Evolutionary conservation across 2,888 invertebrate species (phyloP).

Genomic region (Pseudoips prasinana): DNA sequence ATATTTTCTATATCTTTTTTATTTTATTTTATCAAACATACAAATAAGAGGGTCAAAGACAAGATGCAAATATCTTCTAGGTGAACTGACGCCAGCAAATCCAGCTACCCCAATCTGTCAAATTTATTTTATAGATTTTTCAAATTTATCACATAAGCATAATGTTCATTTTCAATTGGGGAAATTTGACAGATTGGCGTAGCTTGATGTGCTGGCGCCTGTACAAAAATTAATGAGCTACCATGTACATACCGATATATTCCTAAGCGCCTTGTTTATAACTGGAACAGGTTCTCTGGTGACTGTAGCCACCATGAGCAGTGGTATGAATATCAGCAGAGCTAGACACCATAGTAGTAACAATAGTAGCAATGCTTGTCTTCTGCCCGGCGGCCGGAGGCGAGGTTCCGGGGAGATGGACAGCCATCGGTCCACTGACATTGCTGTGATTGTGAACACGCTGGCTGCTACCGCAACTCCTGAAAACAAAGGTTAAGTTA

Average conservation of each 20-base stretch:
- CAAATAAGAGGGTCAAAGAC: no score
- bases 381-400: conserved; percentile 84
- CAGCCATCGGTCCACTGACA: conserved; percentile 89
- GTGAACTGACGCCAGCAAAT: no score
- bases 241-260: conserved; percentile 58
- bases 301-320: conserved; percentile 77
- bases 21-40: no score
- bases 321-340: conserved; percentile 85
- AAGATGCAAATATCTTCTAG: no score
- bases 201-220: no score
- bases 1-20: no score
- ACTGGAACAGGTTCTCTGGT: conserved; percentile 62
- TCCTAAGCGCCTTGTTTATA: conserved; percentile 53
- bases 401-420: conserved; percentile 85
- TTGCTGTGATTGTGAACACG: conserved; percentile 89
- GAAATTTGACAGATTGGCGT: no score
- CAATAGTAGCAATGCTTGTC: conserved; percentile 84
- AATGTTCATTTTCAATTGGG: no score
- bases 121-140: no score
- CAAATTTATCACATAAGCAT: no score
- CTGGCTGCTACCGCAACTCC: conserved; percentile 89
- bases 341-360: conserved; percentile 85
- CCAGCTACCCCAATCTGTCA: no score
- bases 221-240: no score
- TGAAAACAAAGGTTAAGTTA: conserved; percentile 40